phyloP scores from a whole-genome alignment of 2,113 vertebrate genomes.

The Ivindomyrus marchei region DNA sequence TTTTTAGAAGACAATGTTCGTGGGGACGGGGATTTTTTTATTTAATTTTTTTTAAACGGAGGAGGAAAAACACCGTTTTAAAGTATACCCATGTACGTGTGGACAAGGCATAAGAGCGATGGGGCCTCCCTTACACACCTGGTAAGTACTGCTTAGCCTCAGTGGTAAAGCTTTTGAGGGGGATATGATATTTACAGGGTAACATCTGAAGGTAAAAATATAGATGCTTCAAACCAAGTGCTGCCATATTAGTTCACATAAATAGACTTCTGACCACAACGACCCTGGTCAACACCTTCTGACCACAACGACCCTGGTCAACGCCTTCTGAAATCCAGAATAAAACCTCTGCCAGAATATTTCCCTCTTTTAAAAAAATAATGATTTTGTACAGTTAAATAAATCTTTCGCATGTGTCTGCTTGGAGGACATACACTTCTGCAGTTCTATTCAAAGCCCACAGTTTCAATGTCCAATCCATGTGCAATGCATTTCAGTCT shows the following conservation, averaged over 20 bases:
- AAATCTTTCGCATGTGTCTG: background rate
- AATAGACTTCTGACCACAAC: slow-evolving; percentile 5
- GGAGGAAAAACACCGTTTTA: no score
- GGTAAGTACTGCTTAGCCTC: background rate
- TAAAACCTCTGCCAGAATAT: slow-evolving; percentile 21
- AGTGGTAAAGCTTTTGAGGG: background rate
- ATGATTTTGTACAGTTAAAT: slow-evolving; percentile 16
- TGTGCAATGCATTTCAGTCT: background rate
- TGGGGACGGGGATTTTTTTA: no score
- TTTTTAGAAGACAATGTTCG: no score
- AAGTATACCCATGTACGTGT: no score
- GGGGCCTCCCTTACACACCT: background rate
- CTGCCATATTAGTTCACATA: slow-evolving; percentile 1
- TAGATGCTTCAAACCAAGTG: background rate
- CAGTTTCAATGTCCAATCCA: background rate
- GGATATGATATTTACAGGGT: background rate
- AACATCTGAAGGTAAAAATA: slow-evolving; percentile 5
- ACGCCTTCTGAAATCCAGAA: slow-evolving; percentile 10
- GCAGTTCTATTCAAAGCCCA: background rate
- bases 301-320: background rate
- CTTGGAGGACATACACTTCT: background rate
- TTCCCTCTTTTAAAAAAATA: slow-evolving; percentile 20
- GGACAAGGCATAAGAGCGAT: background rate
- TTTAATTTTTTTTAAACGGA: no score
- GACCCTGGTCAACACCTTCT: background rate